phyloP scores from a whole-genome alignment of 30 jellyfish, hydroid and myxozoan species.

The Cassiopea xamachana region DNA sequence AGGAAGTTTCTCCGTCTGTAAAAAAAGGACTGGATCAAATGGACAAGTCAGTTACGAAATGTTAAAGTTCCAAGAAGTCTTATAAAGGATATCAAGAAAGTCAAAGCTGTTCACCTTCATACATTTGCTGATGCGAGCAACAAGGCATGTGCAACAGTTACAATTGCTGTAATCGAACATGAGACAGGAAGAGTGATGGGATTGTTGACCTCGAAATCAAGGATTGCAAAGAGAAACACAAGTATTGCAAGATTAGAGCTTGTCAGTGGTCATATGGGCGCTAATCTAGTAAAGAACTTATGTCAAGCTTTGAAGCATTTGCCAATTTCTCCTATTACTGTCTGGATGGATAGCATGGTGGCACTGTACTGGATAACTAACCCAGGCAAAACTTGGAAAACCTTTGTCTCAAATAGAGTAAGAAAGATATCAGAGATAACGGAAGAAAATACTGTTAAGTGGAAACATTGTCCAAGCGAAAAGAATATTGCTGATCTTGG shows the following conservation, averaged over 20 bases:
- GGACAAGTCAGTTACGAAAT: constrained; percentile 17
- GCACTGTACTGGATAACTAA: constrained; percentile 60
- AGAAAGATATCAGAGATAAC: too few species aligned
- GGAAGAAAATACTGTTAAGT: constrained; percentile 1
- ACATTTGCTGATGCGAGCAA: constrained; percentile 78
- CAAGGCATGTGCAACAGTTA: too few species aligned
- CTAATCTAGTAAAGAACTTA: constrained; percentile 58
- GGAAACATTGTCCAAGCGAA: constrained; percentile 33
- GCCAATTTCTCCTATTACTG: constrained; percentile 13
- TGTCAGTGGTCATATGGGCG: constrained; percentile 81
- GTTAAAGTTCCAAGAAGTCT: constrained; percentile 49
- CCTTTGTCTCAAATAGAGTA: too few species aligned
- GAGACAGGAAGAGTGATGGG: constrained; percentile 59
- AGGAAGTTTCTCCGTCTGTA: too few species aligned
- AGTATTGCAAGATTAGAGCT: too few species aligned
- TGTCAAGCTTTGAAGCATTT: constrained; percentile 36
- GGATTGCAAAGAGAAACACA: constrained; percentile 69
- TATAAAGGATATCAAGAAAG: constrained; percentile 5
- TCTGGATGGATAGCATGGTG: too few species aligned
- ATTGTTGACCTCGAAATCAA: constrained; percentile 39
- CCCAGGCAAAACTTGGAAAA: constrained; percentile 53
- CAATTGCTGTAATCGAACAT: too few species aligned
- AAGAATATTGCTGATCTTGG: too few species aligned
- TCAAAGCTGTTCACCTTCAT: constrained; percentile 54
- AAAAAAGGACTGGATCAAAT: too few species aligned